phyloP scores from a whole-genome alignment of 2,888 invertebrate species.

The Euclidia mi region DNA sequence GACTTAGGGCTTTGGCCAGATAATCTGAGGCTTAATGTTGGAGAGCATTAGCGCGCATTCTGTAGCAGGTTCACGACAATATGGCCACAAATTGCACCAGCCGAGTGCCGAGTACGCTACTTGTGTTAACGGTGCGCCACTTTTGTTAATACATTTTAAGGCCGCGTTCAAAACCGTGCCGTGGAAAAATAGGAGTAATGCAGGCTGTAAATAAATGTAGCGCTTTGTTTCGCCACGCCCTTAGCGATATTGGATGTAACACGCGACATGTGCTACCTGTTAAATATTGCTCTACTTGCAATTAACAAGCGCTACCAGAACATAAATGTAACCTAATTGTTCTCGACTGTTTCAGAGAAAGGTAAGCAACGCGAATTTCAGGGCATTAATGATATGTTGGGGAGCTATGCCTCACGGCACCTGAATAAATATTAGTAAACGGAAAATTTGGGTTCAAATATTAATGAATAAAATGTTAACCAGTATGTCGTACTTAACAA shows the following conservation, averaged over 20 bases:
- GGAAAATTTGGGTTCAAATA: no score
- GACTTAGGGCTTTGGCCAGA: slow-evolving; percentile 66
- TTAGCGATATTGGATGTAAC: slow-evolving; percentile 10
- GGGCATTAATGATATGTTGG: no score
- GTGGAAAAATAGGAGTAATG: slow-evolving; percentile 11
- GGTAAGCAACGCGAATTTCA: no score
- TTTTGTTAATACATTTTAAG: slow-evolving; percentile 45
- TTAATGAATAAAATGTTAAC: no score
- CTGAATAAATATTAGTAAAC: no score
- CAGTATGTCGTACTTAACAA: no score
- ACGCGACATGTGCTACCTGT: background rate
- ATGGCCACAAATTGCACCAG: slow-evolving; percentile 60
- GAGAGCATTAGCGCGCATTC: slow-evolving; percentile 69
- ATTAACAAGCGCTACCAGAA: background rate
- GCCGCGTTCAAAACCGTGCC: no score
- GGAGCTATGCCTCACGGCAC: no score
- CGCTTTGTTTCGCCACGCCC: slow-evolving; percentile 1
- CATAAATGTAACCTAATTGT: no score
- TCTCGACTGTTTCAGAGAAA: no score
- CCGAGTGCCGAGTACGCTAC: slow-evolving; percentile 46
- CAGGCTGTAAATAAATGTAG: slow-evolving; percentile 7
- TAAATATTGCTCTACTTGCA: background rate
- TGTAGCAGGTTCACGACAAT: slow-evolving; percentile 58
- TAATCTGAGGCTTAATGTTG: slow-evolving; percentile 74
- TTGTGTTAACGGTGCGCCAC: slow-evolving; percentile 46